These are phyloP conservation scores for Drosophila silvestris DNA, from an alignment of 2,888 invertebrate genomes.

Conservation along the genomic window DNA sequence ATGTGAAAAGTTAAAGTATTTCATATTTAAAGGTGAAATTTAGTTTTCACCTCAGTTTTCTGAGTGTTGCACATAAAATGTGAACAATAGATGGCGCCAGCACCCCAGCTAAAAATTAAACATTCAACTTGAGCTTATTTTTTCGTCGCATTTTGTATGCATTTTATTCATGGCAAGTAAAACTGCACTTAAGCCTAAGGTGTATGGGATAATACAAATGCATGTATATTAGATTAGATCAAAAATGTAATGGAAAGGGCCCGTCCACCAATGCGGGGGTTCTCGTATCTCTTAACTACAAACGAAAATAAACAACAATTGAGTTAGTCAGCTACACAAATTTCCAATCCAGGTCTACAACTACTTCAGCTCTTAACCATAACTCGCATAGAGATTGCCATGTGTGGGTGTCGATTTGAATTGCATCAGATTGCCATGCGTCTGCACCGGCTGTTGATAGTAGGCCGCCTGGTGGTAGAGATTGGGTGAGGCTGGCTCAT, in stretches of 20 bases:
- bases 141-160: constrained; percentile 66
- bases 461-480: constrained; percentile 75
- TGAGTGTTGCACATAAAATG: not conserved
- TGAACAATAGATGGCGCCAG: constrained; percentile 28
- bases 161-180: constrained; percentile 71
- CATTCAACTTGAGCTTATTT: constrained; percentile 3
- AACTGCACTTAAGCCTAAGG: constrained; percentile 54
- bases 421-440: constrained; percentile 74
- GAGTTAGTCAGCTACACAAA: constrained; percentile 40
- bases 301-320: constrained; percentile 40
- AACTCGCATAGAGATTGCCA: constrained; percentile 58
- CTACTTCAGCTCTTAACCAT: constrained; percentile 29
- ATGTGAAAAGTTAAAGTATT: constrained; percentile 30
- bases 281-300: constrained; percentile 23
- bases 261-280: constrained; percentile 61
- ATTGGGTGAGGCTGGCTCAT: constrained; percentile 86
- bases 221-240: constrained; percentile 38
- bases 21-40: not conserved
- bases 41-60: not conserved
- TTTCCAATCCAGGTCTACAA: constrained; percentile 22
- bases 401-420: constrained; percentile 59
- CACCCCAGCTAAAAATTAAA: rapidly evolving
- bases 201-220: constrained; percentile 21
- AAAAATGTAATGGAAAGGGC: constrained; percentile 65
- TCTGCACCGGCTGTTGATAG: constrained; percentile 70